Percentiles rank a stretch among this genome's conserved stretches.
Evolutionary conservation across 2,113 vertebrate species (phyloP).

Genomic region (Pseudopipra pipra): DNA sequence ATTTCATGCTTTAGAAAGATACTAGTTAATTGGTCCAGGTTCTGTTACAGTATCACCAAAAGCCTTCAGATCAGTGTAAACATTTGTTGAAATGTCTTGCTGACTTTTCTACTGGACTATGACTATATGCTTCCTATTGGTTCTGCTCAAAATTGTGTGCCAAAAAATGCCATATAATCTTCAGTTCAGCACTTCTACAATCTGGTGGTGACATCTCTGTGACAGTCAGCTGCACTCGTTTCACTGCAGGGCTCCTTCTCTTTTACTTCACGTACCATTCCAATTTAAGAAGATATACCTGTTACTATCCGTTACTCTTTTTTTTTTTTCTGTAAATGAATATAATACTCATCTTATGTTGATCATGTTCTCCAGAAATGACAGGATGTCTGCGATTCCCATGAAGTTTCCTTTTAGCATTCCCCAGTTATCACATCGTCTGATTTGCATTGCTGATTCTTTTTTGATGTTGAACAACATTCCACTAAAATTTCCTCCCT

Average conservation of each 20-base stretch:
- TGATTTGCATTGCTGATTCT: slow-evolving; percentile 63
- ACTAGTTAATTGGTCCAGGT: background rate
- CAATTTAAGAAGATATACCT: background rate
- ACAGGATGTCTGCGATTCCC: slow-evolving; percentile 34
- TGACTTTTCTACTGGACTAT: background rate
- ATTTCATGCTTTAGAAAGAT: background rate
- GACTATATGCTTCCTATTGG: background rate
- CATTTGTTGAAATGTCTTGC: background rate
- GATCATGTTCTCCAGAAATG: slow-evolving; percentile 20
- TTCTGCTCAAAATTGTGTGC: background rate
- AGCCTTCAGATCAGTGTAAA: background rate
- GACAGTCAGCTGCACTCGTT: background rate
- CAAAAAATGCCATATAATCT: background rate
- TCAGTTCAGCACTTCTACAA: background rate
- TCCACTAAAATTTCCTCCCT: slow-evolving; percentile 54
- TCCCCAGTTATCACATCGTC: background rate
- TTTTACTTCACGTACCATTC: background rate
- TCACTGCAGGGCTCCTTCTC: background rate
- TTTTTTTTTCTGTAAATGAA: background rate
- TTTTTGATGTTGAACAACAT: slow-evolving; percentile 50
- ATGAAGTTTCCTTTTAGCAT: slow-evolving; percentile 1
- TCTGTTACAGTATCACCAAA: background rate
- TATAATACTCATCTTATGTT: slow-evolving; percentile 3
- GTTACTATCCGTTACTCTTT: background rate
- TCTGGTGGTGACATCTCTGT: background rate